These are phyloP conservation scores for Apis dorsata DNA, from an alignment of 1,140 invertebrate species.

Conservation along the genomic window DNA sequence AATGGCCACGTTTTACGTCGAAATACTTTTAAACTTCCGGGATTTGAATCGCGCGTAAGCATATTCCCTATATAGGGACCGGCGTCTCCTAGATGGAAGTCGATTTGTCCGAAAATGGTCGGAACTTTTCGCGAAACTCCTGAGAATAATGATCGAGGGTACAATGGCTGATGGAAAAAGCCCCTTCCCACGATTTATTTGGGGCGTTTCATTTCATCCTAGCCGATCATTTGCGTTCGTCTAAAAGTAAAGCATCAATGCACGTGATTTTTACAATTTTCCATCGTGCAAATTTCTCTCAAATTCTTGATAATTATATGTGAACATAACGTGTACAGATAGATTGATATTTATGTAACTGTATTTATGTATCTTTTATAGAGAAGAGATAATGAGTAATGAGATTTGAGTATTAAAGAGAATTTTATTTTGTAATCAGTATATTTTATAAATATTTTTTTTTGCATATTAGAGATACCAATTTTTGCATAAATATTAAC, in stretches of 20 bases:
- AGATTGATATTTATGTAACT: no score
- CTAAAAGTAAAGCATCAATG: background rate
- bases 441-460: no score
- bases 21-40: constrained; percentile 77
- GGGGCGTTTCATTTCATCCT: constrained; percentile 19
- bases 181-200: constrained; percentile 54
- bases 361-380: no score
- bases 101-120: constrained; percentile 64
- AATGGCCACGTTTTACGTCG: constrained; percentile 75
- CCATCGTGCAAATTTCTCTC: background rate
- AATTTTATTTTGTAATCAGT: no score
- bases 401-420: no score
- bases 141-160: constrained; percentile 52
- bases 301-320: background rate
- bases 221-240: constrained; percentile 11
- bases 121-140: constrained; percentile 64
- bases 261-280: background rate
- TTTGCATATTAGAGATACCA: no score
- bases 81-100: constrained; percentile 54
- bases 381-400: no score
- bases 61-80: constrained; percentile 65
- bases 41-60: constrained; percentile 70
- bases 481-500: no score
- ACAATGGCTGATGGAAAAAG: constrained; percentile 48
- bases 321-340: no score